These are phyloP conservation scores for Linurgus olivaceus DNA, from an alignment of 2,797 vertebrate species.

Conservation along the genomic window DNA sequence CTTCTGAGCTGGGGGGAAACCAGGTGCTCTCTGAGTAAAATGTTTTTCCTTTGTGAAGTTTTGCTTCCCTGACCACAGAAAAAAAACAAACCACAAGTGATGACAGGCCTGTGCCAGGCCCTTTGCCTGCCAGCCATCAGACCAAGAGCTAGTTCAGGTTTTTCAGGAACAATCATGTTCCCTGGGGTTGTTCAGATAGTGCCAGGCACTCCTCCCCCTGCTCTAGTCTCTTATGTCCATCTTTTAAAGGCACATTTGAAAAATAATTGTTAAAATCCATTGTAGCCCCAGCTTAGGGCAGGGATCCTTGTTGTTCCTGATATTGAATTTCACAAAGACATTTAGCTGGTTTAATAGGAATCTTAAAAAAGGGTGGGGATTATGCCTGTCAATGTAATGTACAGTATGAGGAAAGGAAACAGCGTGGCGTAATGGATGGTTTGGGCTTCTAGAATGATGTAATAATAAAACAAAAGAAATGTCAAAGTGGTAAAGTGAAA, in stretches of 20 bases:
- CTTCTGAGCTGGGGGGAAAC: not conserved
- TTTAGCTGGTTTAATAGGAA: not conserved
- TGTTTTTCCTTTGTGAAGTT: not conserved
- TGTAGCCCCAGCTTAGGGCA: not conserved
- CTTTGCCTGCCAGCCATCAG: not conserved
- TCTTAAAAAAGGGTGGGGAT: slow-evolving; percentile 33
- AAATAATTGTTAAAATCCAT: not conserved
- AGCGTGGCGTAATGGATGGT: not conserved
- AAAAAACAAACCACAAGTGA: not conserved
- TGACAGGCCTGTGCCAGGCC: not conserved
- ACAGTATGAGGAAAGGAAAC: not conserved
- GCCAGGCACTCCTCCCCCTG: not conserved
- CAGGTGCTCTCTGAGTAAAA: not conserved
- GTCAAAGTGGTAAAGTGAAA: not conserved
- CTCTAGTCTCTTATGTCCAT: not conserved
- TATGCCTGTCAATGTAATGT: not conserved
- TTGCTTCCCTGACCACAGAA: not conserved
- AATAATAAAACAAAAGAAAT: slow-evolving; percentile 31
- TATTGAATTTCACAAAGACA: not conserved
- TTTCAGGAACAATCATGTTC: not conserved
- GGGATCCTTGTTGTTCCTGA: not conserved
- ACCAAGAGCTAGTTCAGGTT: not conserved
- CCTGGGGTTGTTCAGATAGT: not conserved
- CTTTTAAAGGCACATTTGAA: not conserved
- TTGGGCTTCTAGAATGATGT: not conserved